These are phyloP conservation scores for Megalops atlanticus DNA, from an alignment of 2,113 vertebrate genomes.

Conservation along the genomic window DNA sequence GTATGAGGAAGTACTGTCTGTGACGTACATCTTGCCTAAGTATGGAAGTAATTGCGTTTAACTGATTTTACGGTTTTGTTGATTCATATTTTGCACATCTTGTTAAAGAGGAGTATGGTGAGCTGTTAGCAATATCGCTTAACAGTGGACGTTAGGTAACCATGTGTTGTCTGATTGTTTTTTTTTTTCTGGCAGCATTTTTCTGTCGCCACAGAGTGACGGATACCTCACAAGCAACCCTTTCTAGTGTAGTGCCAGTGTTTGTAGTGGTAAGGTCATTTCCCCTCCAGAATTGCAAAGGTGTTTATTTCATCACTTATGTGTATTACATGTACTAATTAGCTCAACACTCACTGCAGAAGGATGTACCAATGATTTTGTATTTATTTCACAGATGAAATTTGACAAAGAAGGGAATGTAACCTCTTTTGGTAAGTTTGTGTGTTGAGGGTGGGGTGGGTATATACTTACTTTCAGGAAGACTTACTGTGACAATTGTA, in stretches of 20 bases:
- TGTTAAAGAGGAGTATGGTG: neutral
- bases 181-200: slow-evolving; percentile 56
- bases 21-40: too few species aligned
- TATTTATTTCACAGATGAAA: slow-evolving; percentile 78
- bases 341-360: accelerated
- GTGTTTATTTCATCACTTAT: too few species aligned
- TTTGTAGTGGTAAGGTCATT: slow-evolving; percentile 85
- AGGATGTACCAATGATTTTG: neutral
- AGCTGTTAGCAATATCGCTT: too few species aligned
- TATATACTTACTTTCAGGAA: neutral
- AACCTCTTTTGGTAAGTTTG: slow-evolving; percentile 89
- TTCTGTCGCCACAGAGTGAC: slow-evolving; percentile 55
- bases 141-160: neutral
- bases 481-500: too few species aligned
- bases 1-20: too few species aligned
- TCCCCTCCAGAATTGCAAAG: too few species aligned
- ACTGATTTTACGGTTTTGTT: neutral
- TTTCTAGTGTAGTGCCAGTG: slow-evolving; percentile 81
- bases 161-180: neutral
- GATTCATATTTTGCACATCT: neutral
- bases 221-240: slow-evolving; percentile 76
- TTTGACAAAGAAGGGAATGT: slow-evolving; percentile 87
- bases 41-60: too few species aligned
- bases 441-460: too few species aligned
- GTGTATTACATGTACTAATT: too few species aligned